Percentiles rank a stretch among this genome's conserved stretches.
Conservation (phyloP, 2,797 vertebrate genomes). For the Anabacerthia variegaticeps region DNA sequence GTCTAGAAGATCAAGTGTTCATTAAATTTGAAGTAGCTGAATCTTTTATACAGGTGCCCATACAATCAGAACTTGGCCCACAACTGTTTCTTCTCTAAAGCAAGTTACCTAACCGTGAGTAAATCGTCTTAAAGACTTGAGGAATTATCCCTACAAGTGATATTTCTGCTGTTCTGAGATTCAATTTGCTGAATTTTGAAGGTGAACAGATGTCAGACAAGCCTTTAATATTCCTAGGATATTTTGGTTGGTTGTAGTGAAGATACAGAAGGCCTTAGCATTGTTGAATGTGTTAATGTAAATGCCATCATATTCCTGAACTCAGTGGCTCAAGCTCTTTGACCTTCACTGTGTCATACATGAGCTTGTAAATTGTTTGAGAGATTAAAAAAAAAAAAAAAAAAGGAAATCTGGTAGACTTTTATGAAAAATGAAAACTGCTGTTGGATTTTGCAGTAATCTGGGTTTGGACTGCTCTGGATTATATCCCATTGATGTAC, state of each 20-base stretch:
- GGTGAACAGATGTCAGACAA: neutral
- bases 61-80: constrained; percentile 7
- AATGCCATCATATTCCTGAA: neutral
- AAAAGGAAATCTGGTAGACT: neutral
- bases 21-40: neutral
- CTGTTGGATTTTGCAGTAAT: neutral
- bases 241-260: neutral
- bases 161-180: neutral
- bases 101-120: constrained; percentile 6
- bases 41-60: neutral
- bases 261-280: neutral
- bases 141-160: constrained; percentile 10
- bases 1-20: constrained; percentile 40
- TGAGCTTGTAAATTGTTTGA: neutral
- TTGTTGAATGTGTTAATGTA: neutral
- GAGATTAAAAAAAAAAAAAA: neutral
- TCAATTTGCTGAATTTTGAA: constrained; percentile 13
- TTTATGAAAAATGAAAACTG: neutral
- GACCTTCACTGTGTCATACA: neutral
- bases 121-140: constrained; percentile 31
- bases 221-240: neutral
- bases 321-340: neutral
- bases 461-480: neutral
- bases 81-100: constrained; percentile 53
- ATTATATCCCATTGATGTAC: neutral